Conservation (phyloP, 2,113 vertebrate species). For the Pomatorhinus ruficollis region DNA sequence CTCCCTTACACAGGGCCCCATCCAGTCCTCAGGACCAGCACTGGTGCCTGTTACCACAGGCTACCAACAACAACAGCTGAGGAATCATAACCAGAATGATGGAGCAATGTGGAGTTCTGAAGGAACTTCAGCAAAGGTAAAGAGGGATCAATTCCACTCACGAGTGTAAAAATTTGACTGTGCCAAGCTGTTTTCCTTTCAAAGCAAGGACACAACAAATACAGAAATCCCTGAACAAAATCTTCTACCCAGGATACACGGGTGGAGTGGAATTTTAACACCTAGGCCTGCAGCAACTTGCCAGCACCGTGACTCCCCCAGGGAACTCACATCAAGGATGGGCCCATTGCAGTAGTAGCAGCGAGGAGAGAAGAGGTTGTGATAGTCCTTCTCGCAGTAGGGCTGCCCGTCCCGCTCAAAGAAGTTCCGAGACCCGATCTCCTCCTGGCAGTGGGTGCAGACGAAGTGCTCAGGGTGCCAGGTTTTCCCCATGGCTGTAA, state of each 20-base stretch:
- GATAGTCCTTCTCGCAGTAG: slow-evolving; percentile 97
- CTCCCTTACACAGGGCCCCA: not conserved
- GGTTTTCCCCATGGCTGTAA: slow-evolving; percentile 97
- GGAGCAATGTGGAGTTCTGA: not conserved
- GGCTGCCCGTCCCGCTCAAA: slow-evolving; percentile 96
- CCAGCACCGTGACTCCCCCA: not conserved
- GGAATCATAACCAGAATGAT: not conserved
- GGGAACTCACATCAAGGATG: slow-evolving; percentile 91
- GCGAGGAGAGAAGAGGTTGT: slow-evolving; percentile 95
- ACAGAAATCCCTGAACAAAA: not conserved
- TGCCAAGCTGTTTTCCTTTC: not conserved
- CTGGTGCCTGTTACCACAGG: not conserved
- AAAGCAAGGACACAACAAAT: not conserved
- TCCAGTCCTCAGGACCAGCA: not conserved
- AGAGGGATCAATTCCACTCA: not conserved
- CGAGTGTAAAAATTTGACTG: not conserved
- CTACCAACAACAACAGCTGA: not conserved
- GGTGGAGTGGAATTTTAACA: not conserved
- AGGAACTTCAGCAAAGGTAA: not conserved
- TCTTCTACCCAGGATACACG: not conserved
- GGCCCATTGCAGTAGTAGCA: slow-evolving; percentile 98
- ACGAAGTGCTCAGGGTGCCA: slow-evolving; percentile 99
- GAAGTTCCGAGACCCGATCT: slow-evolving; percentile 97
- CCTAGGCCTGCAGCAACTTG: not conserved
- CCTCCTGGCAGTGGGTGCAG: slow-evolving; percentile 97